phyloP scores from a whole-genome alignment of 2,797 vertebrate species.

The Ciconia nigra region DNA sequence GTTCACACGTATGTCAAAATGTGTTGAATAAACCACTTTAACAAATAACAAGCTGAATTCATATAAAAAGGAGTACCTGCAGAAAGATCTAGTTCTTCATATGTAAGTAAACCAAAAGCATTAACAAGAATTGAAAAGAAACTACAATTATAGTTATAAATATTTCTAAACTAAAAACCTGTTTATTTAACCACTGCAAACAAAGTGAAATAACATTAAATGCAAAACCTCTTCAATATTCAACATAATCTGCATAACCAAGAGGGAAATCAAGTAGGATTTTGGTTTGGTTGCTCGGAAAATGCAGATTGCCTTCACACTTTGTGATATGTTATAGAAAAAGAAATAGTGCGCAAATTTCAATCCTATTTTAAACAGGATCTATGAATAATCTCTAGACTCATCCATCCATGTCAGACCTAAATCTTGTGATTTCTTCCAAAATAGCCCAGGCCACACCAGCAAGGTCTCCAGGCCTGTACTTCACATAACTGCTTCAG shows the following conservation, averaged over 20 bases:
- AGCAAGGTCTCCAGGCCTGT: neutral
- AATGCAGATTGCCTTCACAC: slow-evolving; percentile 11
- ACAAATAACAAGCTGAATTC: neutral
- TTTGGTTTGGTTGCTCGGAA: neutral
- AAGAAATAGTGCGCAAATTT: neutral
- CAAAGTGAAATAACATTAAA: neutral
- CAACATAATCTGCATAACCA: neutral
- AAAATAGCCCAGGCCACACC: neutral
- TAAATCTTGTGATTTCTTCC: neutral
- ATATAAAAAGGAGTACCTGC: neutral
- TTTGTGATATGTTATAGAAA: neutral
- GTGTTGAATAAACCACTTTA: neutral
- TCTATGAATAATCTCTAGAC: slow-evolving; percentile 37
- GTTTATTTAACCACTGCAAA: neutral
- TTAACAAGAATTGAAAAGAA: neutral
- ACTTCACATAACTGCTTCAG: neutral
- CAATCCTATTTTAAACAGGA: slow-evolving; percentile 21
- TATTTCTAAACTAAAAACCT: neutral
- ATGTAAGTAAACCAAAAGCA: neutral
- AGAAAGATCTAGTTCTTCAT: neutral
- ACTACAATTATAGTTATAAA: neutral
- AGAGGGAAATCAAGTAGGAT: slow-evolving; percentile 1
- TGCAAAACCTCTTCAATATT: neutral
- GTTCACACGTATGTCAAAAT: neutral
- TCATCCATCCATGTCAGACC: neutral